These are phyloP conservation scores for Ophiodon elongatus DNA, from an alignment of 2,113 vertebrate species.

Conservation along the genomic window DNA sequence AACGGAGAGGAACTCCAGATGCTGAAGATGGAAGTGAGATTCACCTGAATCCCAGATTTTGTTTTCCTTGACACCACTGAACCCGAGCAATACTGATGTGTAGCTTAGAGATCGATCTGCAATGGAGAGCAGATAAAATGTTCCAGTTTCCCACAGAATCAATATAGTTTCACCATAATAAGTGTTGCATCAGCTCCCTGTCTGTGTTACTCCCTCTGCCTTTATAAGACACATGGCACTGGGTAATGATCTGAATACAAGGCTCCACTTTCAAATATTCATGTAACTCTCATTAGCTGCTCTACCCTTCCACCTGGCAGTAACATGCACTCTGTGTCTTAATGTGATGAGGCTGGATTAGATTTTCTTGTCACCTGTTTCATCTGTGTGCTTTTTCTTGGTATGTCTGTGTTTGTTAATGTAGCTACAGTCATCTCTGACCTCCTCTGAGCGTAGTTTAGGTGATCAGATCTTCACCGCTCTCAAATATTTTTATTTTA, in stretches of 20 bases:
- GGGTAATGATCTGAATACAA: background rate
- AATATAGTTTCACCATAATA: background rate
- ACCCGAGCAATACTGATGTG: background rate
- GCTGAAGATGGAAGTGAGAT: background rate
- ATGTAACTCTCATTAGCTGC: background rate
- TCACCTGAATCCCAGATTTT: background rate
- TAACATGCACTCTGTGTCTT: conserved; percentile 18
- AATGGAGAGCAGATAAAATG: background rate
- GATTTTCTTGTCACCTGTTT: background rate
- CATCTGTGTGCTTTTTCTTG: background rate
- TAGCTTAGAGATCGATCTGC: background rate
- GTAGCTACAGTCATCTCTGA: background rate
- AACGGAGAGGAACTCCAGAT: background rate
- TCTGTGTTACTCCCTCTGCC: background rate
- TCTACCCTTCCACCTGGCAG: background rate
- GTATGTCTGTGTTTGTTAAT: background rate
- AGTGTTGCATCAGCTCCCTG: background rate
- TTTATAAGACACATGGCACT: background rate
- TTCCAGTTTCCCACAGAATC: background rate
- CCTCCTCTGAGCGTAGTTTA: background rate
- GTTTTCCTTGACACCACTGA: background rate
- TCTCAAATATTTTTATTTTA: background rate
- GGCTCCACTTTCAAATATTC: conserved; percentile 4
- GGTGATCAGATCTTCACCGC: background rate
- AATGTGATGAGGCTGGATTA: conserved; percentile 15